phyloP scores from a whole-genome alignment of 2,113 vertebrate genomes.

The Eulemur rufifrons region DNA sequence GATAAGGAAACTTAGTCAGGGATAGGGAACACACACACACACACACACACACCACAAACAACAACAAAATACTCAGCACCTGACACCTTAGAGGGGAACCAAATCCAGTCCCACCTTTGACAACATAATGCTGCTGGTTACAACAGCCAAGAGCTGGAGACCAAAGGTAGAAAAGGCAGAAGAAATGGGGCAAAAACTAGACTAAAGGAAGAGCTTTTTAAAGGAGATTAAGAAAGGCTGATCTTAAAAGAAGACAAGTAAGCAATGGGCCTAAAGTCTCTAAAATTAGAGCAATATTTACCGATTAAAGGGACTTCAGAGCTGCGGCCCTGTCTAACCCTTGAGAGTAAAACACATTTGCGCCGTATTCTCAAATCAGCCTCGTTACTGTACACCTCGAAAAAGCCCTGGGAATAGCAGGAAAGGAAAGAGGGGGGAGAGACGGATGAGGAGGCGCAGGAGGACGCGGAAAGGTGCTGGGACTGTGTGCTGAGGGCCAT shows the following conservation, averaged over 20 bases:
- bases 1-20: not conserved
- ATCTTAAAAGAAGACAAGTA: constrained; percentile 35
- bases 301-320: not conserved
- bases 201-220: not conserved
- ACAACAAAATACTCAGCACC: not conserved
- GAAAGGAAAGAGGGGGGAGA: not conserved
- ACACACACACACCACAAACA: not conserved
- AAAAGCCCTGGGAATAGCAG: not conserved
- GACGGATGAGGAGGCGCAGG: not conserved
- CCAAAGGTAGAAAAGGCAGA: not conserved
- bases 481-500: not conserved
- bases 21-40: not conserved
- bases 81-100: not conserved
- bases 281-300: not conserved
- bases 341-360: not conserved
- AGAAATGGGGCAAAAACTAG: not conserved
- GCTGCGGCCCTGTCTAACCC: not conserved
- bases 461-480: not conserved
- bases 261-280: not conserved
- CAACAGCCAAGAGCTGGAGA: not conserved
- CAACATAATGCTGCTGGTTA: not conserved
- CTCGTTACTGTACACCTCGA: not conserved
- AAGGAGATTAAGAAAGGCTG: not conserved
- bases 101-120: not conserved
- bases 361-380: not conserved